phyloP scores from a whole-genome alignment of 2,888 invertebrate genomes.

The Coelinius sp. region DNA sequence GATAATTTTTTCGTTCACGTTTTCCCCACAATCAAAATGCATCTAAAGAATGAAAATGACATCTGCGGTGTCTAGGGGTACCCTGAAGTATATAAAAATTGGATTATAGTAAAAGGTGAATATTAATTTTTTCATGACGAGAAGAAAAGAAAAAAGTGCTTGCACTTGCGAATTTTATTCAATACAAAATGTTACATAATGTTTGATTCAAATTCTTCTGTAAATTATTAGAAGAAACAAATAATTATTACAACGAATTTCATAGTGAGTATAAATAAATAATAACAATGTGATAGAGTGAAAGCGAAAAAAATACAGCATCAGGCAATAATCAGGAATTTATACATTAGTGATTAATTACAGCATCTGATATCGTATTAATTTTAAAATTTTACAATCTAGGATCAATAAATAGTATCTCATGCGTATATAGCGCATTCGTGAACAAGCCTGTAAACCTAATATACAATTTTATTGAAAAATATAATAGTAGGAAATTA shows the following conservation, averaged over 20 bases:
- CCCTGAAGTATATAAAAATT: background rate
- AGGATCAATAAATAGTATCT: slow-evolving; percentile 8
- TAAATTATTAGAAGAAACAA: background rate
- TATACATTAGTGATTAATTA: slow-evolving; percentile 23
- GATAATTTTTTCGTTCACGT: background rate
- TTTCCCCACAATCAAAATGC: background rate
- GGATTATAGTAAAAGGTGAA: background rate
- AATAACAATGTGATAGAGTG: slow-evolving; percentile 7
- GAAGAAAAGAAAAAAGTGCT: slow-evolving; percentile 21
- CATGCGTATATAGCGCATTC: slow-evolving; percentile 18
- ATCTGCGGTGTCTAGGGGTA: background rate
- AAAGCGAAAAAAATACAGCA: slow-evolving; percentile 16
- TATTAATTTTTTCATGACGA: background rate
- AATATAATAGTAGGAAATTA: background rate
- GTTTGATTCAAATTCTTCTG: background rate
- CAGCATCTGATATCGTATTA: slow-evolving; percentile 13
- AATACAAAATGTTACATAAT: slow-evolving; percentile 25
- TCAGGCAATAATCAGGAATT: slow-evolving; percentile 8
- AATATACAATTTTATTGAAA: background rate
- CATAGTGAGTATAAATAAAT: background rate
- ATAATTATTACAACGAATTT: slow-evolving; percentile 2
- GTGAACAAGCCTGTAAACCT: slow-evolving; percentile 10
- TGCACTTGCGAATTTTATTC: slow-evolving; percentile 21
- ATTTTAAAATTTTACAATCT: background rate
- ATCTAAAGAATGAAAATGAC: background rate